A percentile compares a stretch with the other conserved stretches of the same genome.
Conservation (phyloP, 2,113 vertebrate species). For the Hippopotamus amphibius region DNA sequence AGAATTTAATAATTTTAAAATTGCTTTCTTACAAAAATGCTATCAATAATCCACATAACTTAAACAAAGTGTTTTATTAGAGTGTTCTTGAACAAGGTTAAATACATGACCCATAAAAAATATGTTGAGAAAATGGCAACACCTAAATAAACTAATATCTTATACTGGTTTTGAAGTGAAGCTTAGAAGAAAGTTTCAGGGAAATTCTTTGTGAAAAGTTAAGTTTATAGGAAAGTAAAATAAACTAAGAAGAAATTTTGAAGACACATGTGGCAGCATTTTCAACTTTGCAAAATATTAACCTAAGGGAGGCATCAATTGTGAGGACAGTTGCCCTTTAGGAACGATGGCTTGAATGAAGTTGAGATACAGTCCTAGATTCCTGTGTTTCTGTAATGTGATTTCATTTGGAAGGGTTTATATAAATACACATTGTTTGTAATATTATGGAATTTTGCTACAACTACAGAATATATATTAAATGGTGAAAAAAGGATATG, state of each 20-base stretch:
- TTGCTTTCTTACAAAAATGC: background rate
- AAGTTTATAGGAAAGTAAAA: background rate
- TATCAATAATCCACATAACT: background rate
- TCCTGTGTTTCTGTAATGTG: background rate
- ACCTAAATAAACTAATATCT: background rate
- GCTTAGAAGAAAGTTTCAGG: background rate
- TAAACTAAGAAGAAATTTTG: background rate
- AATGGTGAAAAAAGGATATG: background rate
- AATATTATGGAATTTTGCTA: background rate
- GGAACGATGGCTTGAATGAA: background rate
- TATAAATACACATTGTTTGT: background rate
- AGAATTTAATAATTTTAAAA: background rate
- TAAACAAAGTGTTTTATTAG: background rate
- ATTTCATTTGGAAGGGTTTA: no score
- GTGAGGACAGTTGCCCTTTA: background rate
- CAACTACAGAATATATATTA: background rate
- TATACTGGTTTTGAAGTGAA: background rate
- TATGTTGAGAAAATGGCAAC: background rate
- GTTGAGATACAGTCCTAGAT: no score
- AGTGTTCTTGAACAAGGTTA: background rate
- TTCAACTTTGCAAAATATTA: background rate
- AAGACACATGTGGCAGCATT: background rate
- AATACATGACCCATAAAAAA: background rate
- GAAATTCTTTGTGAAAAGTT: background rate
- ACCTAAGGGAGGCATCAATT: background rate